phyloP scores from a whole-genome alignment of 2,888 invertebrate genomes.

The Ichneumoninae sp. region DNA sequence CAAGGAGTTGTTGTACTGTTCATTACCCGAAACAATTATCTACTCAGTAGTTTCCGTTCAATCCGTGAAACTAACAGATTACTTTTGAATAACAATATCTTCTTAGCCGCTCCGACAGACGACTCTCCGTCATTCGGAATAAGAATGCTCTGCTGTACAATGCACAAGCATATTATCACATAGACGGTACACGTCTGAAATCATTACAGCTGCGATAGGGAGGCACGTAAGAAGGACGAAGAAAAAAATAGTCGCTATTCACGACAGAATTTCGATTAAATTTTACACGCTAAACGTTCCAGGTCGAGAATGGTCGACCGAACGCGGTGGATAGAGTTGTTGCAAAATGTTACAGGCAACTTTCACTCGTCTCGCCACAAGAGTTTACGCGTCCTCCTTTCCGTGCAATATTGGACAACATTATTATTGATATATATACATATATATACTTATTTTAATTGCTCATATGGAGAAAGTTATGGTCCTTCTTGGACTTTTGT shows the following conservation, averaged over 20 bases:
- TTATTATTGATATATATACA: background rate
- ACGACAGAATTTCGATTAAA: background rate
- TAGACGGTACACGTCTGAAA: background rate
- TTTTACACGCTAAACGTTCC: conserved; percentile 26
- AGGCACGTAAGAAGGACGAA: background rate
- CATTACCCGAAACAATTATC: background rate
- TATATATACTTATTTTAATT: background rate
- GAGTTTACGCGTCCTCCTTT: background rate
- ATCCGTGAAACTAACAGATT: conserved; percentile 2
- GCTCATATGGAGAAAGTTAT: background rate
- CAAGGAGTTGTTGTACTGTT: background rate
- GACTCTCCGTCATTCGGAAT: background rate
- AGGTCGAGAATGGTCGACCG: conserved; percentile 14
- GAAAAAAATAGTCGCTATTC: conserved; percentile 1
- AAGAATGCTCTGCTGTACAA: background rate
- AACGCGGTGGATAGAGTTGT: conserved; percentile 4
- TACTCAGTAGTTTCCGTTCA: background rate
- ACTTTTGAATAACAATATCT: background rate
- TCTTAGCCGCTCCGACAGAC: background rate
- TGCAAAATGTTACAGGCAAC: conserved; percentile 17
- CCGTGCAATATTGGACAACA: background rate
- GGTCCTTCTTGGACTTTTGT: background rate
- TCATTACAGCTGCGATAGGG: background rate
- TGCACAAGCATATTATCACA: background rate
- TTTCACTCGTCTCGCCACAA: conserved; percentile 47